Base-by-base conservation (phyloP, 2,888 invertebrate genomes). In the Drosophila rellima region DNA sequence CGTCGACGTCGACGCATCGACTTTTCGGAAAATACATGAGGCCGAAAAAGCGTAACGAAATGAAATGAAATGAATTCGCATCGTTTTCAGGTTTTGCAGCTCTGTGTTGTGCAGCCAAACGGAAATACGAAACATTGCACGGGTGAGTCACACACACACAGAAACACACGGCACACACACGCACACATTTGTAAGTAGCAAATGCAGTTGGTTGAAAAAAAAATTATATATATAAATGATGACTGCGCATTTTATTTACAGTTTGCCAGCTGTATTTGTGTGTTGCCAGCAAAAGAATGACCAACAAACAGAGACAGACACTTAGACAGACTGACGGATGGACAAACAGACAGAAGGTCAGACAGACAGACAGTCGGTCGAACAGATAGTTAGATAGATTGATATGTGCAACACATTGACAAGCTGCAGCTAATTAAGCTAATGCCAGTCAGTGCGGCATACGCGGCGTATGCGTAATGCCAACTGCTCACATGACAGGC, bases 1-100 rank as follows among this genome's bases (percentile, higher is more conserved):
- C 47, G 47, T 50, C 39, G 44, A 31, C 37, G 47, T 52, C 37
- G 37, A 48, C 20, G 33, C 15, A 44, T 50, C 39, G 65, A 47
- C 48, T 54, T 64, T 85, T 82, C 55, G 52, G 51, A 69, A 80
- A 74, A 86, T 70, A 88, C 87, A 88, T 88, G 80, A 86, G 89
- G 78, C 83, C 87, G 87, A 83, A 88, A 88, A 88, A 83, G 77
- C 83, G 83, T 83, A 83, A 89, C 83, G 78, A 83, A 83, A 83
- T 83, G 87, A 88, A 83, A 83, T 83, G 83, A 83, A 82, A 78
- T 78, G 82, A 81, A 75, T 74, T 75, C 74, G 74, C 74, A 75
- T 78, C 78, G 74, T 78, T 57, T 78, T 74, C 75, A 76, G 62
- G 62, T 65, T 66, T 74, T 77, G 45, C 78, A 55, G 54, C 66